Evolutionary conservation across 1,140 invertebrate genomes (phyloP).

Genomic region (Microplitis demolitor): DNA sequence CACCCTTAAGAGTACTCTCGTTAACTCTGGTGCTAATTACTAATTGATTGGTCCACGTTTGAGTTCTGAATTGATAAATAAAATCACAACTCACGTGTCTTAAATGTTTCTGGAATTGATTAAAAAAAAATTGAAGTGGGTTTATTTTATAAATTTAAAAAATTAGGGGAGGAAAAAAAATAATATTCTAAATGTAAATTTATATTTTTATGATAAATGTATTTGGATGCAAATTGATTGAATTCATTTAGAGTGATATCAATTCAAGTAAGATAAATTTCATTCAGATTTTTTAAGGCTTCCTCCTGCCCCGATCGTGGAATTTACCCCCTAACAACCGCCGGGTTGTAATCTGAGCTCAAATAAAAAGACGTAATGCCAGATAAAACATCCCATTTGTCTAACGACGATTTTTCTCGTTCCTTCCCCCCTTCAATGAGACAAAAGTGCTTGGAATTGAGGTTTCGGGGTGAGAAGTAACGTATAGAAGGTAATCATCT

Average conservation of each 20-base stretch:
- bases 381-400: constrained; percentile 62
- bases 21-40: constrained; percentile 51
- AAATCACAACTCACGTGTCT: constrained; percentile 30
- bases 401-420: constrained; percentile 55
- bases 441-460: not conserved
- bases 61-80: constrained; percentile 58
- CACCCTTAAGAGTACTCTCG: constrained; percentile 7
- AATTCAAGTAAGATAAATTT: too few species aligned
- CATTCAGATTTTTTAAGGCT: too few species aligned
- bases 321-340: constrained; percentile 23
- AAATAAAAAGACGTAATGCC: constrained; percentile 58
- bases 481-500: constrained; percentile 52
- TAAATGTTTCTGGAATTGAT: too few species aligned
- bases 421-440: constrained; percentile 21
- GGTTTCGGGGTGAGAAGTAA: constrained; percentile 3
- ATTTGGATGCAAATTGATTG: too few species aligned
- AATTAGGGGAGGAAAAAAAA: too few species aligned
- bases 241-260: too few species aligned
- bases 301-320: too few species aligned
- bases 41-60: constrained; percentile 61
- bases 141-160: too few species aligned
- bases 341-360: constrained; percentile 49
- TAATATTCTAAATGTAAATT: too few species aligned
- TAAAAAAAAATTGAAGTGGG: too few species aligned
- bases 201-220: too few species aligned